Evolutionary conservation across 2,888 invertebrate genomes (phyloP), one percentile per base, ranked within the genome.

Genomic region (Erpobdella octoculata): DNA sequence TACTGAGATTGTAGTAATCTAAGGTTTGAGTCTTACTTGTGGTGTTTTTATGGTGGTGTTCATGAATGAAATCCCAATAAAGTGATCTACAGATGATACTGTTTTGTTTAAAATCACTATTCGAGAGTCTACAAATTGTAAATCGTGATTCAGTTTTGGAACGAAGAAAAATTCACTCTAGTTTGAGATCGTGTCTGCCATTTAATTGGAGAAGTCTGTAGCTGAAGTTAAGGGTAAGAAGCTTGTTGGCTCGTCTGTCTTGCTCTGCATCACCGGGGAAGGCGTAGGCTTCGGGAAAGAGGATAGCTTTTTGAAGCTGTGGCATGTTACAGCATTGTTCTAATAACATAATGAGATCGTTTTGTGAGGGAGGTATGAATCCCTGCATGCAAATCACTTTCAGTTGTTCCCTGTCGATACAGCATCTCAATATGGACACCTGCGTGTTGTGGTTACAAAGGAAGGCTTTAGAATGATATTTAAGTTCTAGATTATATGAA

Each of bases 221-320:
- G 62, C 75, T 70, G 31, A 72, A 70, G 5, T 53, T 53, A 31
- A 72, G 36, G 31, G 74, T 73, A 37, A 74, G 70, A 33, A 72
- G 68, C 62, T 72, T 73, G 71, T 75, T 76, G 38, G 69, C 35
- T 46, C 59, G 59, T 9, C 75, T 65, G 59, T 75, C 75, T 25
- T 46, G 53, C 67, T 76, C 75, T 12, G 70, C 74, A 35, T 70
- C 66, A 1, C 76, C 80, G 0, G 80, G 80, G 71, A 80, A 80
- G 12, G 79, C 80, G 72, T 79, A 80, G 0, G 76, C 75, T 36
- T 80, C 80, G 8, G 80, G 80, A 31, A 79, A 76, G 38, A 80
- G 67, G 5, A 77, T 70, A 67, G 78, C 78, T 36, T 78, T 79
- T 73, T 80, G 80, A 28, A 80, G 73, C 6, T 75, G 75, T 4